Base-by-base conservation (phyloP, 2,797 vertebrate species). In the Gymnoscopelus microlampas region DNA sequence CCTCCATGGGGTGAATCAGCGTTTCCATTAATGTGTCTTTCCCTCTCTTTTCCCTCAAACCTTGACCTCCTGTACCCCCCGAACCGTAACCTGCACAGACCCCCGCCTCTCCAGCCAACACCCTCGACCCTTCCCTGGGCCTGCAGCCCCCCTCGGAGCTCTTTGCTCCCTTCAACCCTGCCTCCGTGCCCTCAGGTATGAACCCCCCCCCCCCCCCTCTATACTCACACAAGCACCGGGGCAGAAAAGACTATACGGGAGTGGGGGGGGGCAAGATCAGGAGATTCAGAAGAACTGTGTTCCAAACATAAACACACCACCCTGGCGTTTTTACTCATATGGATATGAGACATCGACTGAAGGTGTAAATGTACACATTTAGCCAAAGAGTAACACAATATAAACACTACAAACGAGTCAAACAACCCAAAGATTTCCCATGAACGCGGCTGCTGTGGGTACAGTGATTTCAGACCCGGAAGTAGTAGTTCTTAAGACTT, bases 141-240 rank as follows among this genome's bases (percentile, higher is more conserved):
- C 95, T 97, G 92, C 95, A 96, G 83, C 95, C 95, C 81, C 95
- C 97, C 77, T 92, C 96, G 26, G 97, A 98, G 80, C 92, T 98
- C 86, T 98, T 97, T 76, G 88, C 96, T 81, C 95, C 97, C 89
- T 99, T 97, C 87, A 95, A 95, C 91, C 95, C 97, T 78, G 94
- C 97, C 91, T 97, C 97, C 81, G 95, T 99, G 93, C 98, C 98
- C 96, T 98, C 98, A 98, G 98, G 98, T 99, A 92, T 89, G 92
- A 79, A 39, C 35, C 35, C 73, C 71, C 74, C 53, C 61, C 72
- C 69, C 59, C 12, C 24, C n/a, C 51, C 10, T 32, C 26, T 14
- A 10, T 39, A 19, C 48, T 26, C 32, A 48, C 35, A 49, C 44
- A 68, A 26, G 48, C 54, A 67, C 65, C 64, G 63, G 63, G n/a